Base-by-base conservation (phyloP, 2,797 vertebrate genomes). In the Astyanax mexicanus region DNA sequence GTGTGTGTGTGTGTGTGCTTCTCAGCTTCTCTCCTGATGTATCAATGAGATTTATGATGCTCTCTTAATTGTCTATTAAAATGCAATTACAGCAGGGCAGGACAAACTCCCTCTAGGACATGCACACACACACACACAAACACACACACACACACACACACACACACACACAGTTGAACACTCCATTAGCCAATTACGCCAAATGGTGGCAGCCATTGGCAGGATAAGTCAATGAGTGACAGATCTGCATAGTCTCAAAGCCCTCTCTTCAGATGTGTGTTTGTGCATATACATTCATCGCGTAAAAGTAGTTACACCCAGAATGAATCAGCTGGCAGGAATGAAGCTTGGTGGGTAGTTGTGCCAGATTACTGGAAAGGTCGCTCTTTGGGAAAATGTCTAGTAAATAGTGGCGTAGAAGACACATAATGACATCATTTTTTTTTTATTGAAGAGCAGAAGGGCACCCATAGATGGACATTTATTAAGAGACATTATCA, bases 31-130 rank as follows among this genome's bases (percentile, higher is more conserved):
- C 88, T 83, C 88, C 54, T 23, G 8, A 47, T 62, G 47, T 78
- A 87, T 69, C 42, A 79, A 83, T 80, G 85, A 92, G 91, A 94
- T 92, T 93, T 91, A 94, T 88, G 89, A 92, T 88, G 84, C 78
- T 49, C 80, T 90, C 88, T 91, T 93, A 92, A 93, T 93, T 92
- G 92, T 92, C 92, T 90, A 93, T 94, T 93, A 93, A 93, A 93
- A 92, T 89, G 90, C 91, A 91, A 94, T 94, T 93, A 92, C 86
- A 83, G 87, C 79, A 75, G 85, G 84, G 87, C 87, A 86, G 85
- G 19, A 72, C 44, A 11, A 32, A 57, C 81, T 86, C 80, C 84
- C 90, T 86, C 86, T 81, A 84, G 83, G 81, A 86, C 52, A 10
- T 15, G 13, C 38, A 11, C 69, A 19, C 13, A n/a, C 37, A 29